Percentiles rank a stretch among this genome's conserved stretches.
phyloP scores from a whole-genome alignment of 1,140 invertebrate species.

The Rhizoglyphus robini region DNA sequence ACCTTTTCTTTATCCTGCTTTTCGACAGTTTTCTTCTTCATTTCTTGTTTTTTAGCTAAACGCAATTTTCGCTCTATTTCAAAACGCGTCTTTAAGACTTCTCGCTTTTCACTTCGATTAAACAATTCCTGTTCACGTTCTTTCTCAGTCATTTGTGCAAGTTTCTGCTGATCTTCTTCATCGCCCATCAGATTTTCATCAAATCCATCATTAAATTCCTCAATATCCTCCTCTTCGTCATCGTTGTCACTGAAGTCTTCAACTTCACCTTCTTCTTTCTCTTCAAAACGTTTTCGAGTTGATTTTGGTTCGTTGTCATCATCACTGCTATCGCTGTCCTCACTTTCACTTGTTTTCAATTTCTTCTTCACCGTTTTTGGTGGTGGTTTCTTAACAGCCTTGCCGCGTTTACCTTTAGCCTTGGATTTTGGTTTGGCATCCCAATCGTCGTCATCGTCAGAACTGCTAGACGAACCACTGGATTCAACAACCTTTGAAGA shows the following conservation, averaged over 20 bases:
- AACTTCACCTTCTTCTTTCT: constrained; percentile 15
- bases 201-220: constrained; percentile 66
- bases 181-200: constrained; percentile 96
- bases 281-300: not conserved
- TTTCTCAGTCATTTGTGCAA: constrained; percentile 88
- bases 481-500: not conserved
- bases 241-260: constrained; percentile 9
- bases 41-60: constrained; percentile 54
- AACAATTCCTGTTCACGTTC: constrained; percentile 94
- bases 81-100: constrained; percentile 85
- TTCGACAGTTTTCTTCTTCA: constrained; percentile 33
- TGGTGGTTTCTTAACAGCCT: not conserved
- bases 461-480: constrained; percentile 18
- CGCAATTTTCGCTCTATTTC: constrained; percentile 89
- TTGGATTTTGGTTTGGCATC: constrained; percentile 14
- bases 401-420: not conserved
- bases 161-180: constrained; percentile 72
- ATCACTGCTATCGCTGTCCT: not conserved
- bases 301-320: not conserved
- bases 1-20: constrained; percentile 31
- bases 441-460: constrained; percentile 20
- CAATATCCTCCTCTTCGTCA: not conserved
- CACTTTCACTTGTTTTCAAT: not conserved
- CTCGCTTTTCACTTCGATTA: constrained; percentile 82
- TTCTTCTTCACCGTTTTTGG: constrained; percentile 9